phyloP scores from a whole-genome alignment of 2,888 invertebrate species.

The Miltochrista miniata region DNA sequence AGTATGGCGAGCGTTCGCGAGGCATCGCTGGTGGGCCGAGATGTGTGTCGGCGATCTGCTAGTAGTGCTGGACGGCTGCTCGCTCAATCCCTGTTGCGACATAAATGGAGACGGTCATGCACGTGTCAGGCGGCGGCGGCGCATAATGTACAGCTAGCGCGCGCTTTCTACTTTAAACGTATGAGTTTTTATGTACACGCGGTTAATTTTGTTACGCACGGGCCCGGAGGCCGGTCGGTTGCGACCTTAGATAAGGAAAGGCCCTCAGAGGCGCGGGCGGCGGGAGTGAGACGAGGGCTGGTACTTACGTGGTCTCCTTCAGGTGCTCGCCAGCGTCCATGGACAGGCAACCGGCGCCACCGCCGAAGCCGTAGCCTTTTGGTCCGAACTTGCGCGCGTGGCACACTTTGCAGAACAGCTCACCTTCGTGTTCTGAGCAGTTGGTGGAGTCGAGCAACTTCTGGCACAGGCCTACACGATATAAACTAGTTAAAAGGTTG shows the following conservation, averaged over 20 bases:
- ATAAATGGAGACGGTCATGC: slow-evolving; percentile 84
- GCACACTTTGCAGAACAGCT: slow-evolving; percentile 98
- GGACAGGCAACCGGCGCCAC: slow-evolving; percentile 98
- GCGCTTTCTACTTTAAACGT: slow-evolving; percentile 70
- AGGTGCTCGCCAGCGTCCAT: slow-evolving; percentile 98
- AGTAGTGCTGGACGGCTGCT: slow-evolving; percentile 75
- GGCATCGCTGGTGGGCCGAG: slow-evolving; percentile 77
- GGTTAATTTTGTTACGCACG: slow-evolving; percentile 82
- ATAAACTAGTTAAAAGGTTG: slow-evolving; percentile 10
- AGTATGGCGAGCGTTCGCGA: slow-evolving; percentile 76
- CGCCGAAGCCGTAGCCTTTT: slow-evolving; percentile 99
- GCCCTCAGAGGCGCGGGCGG: slow-evolving; percentile 82
- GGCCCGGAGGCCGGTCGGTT: slow-evolving; percentile 73
- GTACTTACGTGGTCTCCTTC: slow-evolving; percentile 89
- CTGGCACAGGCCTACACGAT: slow-evolving; percentile 92
- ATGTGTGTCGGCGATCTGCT: slow-evolving; percentile 76
- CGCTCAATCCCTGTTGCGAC: slow-evolving; percentile 83
- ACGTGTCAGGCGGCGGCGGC: slow-evolving; percentile 78
- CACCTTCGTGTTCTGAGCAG: slow-evolving; percentile 98
- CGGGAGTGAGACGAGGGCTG: slow-evolving; percentile 65
- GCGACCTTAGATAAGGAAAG: slow-evolving; percentile 83
- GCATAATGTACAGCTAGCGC: slow-evolving; percentile 83
- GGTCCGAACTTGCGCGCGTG: slow-evolving; percentile 99
- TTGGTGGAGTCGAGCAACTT: slow-evolving; percentile 99
- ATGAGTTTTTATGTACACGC: slow-evolving; percentile 82